phyloP scores from a whole-genome alignment of 2,113 vertebrate species.

The Sisor rabdophorus region DNA sequence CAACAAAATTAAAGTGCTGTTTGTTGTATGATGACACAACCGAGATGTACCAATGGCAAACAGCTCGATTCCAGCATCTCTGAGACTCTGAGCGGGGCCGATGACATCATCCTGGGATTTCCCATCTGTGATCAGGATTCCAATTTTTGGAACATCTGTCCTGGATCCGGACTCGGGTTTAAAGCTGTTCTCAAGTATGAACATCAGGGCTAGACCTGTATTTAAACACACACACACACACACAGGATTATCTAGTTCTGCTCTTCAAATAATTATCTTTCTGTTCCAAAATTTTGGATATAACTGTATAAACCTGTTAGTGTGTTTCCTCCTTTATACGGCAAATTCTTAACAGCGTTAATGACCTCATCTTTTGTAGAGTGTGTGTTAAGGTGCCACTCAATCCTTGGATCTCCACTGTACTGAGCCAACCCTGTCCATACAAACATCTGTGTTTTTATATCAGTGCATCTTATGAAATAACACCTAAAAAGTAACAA shows the following conservation, averaged over 20 bases:
- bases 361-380: slow-evolving; percentile 84
- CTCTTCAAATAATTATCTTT: background rate
- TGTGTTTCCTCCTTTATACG: slow-evolving; percentile 95
- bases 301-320: slow-evolving; percentile 76
- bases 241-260: background rate
- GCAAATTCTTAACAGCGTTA: slow-evolving; percentile 87
- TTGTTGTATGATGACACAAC: background rate
- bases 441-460: background rate
- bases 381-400: slow-evolving; percentile 90
- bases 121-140: slow-evolving; percentile 95
- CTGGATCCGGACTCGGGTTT: slow-evolving; percentile 87
- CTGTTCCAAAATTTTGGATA: background rate
- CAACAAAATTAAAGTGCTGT: background rate
- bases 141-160: slow-evolving; percentile 85
- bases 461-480: background rate
- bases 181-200: slow-evolving; percentile 94
- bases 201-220: slow-evolving; percentile 89
- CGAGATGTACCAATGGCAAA: slow-evolving; percentile 85
- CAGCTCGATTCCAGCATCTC: slow-evolving; percentile 89
- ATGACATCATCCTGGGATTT: slow-evolving; percentile 96
- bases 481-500: background rate
- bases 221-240: slow-evolving; percentile 30
- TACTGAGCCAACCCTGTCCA: slow-evolving; percentile 88
- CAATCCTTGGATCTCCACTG: slow-evolving; percentile 91
- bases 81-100: slow-evolving; percentile 81